Base-by-base conservation (phyloP, 1,140 invertebrate species). In the Metaphire vulgaris region DNA sequence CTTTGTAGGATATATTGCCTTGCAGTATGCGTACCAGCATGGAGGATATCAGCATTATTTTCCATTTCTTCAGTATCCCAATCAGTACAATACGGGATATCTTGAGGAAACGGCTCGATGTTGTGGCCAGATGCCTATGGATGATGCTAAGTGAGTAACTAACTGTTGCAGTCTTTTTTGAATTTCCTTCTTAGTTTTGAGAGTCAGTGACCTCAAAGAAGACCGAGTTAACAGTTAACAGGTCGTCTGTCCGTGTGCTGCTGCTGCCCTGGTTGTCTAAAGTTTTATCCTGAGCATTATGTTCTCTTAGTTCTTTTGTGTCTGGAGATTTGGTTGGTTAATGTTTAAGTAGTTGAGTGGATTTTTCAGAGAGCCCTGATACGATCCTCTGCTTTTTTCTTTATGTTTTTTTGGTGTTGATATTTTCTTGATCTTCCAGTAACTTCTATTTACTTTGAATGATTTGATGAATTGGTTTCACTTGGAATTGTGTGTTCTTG, bases 41-140 rank as follows among this genome's bases (percentile, higher is more conserved):
- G 67, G 31, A 68, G 31, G 28, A n/a, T 14, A 71, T 31, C 69
- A 29, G 0, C 33, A 71, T 32, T 28, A 30, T 0, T 14, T 0
- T 1, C 1, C 12, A 1, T 71, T 30, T 33, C n/a, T 32, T 1
- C 0, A 71, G n/a, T 31, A 30, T 28, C 12, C 32, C 6, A n/a
- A 29, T 33, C 32, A 26, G 1, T 71, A 71, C 69, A 71, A 32
- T 32, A 71, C 31, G 69, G 69, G 69, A 0, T 71, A 31, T 33
- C 33, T 32, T 16, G 69, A 71, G 15, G 69, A 71, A 33, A 32
- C n/a, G 69, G 69, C 69, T 2, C 31, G 69, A 29, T 71, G 33
- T 21, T 29, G 69, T 31, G 28, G 2, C 2, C 28, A 29, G 6
- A 33, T 6, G 33, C 69, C 28, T 14, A 29, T 71, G n/a, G 2